phyloP scores from a whole-genome alignment of 92 coral and sea anemone species.

The Zoanthus gigantus region DNA sequence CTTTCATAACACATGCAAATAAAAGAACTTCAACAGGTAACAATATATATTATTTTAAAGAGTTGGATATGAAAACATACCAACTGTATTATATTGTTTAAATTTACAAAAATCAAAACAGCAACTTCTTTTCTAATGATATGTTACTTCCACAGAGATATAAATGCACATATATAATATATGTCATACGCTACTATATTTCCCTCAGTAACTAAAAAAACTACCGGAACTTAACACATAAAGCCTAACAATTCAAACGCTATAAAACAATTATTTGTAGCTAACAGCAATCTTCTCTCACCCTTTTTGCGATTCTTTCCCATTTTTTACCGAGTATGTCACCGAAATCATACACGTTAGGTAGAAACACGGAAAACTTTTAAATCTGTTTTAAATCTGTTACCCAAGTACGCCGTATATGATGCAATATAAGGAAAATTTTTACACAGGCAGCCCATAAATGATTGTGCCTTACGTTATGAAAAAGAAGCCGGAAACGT shows the following conservation, averaged over 20 bases:
- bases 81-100: too few relatives aligned
- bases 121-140: too few relatives aligned
- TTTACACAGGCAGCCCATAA: too few relatives aligned
- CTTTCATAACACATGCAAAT: too few relatives aligned
- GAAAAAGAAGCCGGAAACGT: too few relatives aligned
- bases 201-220: not conserved
- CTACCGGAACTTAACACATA: not conserved
- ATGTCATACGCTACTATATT: not conserved
- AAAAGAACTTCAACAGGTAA: too few relatives aligned
- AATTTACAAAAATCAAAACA: too few relatives aligned
- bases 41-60: too few relatives aligned
- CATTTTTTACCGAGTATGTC: not conserved
- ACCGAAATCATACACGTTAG: not conserved
- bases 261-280: not conserved
- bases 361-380: not conserved
- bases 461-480: too few relatives aligned
- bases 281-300: not conserved
- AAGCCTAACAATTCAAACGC: not conserved
- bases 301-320: constrained; percentile 44
- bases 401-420: not conserved
- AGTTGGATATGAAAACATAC: too few relatives aligned
- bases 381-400: not conserved
- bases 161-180: too few relatives aligned
- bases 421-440: not conserved
- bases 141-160: too few relatives aligned